These are phyloP conservation scores for Cynopterus brachyotis DNA, from an alignment of 2,113 vertebrate species.

Conservation along the genomic window DNA sequence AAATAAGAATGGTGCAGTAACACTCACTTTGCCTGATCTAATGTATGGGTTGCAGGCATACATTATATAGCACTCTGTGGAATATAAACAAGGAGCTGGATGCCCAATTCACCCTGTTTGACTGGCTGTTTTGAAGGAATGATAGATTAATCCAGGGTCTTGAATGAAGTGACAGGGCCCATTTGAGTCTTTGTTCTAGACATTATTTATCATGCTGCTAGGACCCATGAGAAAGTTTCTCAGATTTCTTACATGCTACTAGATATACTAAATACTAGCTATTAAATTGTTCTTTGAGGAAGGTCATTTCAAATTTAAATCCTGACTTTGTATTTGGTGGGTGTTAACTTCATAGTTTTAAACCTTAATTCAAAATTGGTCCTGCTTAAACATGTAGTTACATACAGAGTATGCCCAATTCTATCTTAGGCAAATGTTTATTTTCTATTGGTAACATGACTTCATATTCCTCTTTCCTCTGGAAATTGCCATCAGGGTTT, in stretches of 20 bases:
- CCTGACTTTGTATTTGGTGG: neutral
- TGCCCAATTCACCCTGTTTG: neutral
- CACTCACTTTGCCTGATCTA: neutral
- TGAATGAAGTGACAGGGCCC: neutral
- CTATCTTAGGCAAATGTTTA: neutral
- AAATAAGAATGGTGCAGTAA: neutral
- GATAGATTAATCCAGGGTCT: neutral
- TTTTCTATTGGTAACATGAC: slow-evolving; percentile 3
- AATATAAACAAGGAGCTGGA: neutral
- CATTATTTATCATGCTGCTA: neutral
- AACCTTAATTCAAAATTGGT: neutral
- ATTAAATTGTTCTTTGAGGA: neutral
- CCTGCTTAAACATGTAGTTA: neutral
- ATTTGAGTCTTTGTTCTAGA: neutral
- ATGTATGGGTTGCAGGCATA: neutral
- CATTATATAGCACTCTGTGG: neutral
- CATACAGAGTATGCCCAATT: neutral
- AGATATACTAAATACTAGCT: neutral
- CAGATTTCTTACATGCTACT: neutral
- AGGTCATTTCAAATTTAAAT: slow-evolving; percentile 40
- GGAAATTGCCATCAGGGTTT: neutral
- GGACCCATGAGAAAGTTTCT: neutral
- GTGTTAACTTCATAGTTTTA: slow-evolving; percentile 32
- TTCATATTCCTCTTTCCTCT: neutral
- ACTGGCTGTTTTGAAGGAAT: neutral